Conservation (phyloP, 2,888 invertebrate genomes). For the Plagodis dolabraria region DNA sequence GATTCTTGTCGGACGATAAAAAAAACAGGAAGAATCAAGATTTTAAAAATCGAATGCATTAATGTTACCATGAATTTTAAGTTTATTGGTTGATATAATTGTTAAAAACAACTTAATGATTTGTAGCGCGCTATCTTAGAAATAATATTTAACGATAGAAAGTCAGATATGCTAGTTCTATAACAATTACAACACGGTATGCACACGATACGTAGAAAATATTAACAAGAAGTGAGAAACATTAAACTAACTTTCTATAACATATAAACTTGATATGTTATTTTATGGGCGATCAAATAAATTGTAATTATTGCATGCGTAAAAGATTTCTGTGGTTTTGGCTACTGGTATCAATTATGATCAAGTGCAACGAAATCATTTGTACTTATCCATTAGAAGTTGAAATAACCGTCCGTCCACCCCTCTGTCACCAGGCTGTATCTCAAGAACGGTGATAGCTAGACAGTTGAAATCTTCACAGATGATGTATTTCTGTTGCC, state of each 20-base stretch:
- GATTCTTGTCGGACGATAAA: too few relatives aligned
- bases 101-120: slow-evolving; percentile 3
- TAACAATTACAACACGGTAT: slow-evolving; percentile 10
- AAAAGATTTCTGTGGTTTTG: background rate
- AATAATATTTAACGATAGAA: slow-evolving; percentile 25
- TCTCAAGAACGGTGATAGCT: too few relatives aligned
- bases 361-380: too few relatives aligned
- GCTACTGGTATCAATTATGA: too few relatives aligned
- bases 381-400: too few relatives aligned
- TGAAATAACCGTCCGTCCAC: too few relatives aligned
- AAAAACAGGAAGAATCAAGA: too few relatives aligned
- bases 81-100: background rate
- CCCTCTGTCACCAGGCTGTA: too few relatives aligned
- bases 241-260: slow-evolving; percentile 15
- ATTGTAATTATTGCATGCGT: background rate
- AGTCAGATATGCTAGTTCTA: slow-evolving; percentile 12
- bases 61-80: too few relatives aligned
- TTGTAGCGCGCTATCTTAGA: background rate
- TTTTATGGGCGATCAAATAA: slow-evolving; percentile 16
- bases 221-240: slow-evolving; percentile 16
- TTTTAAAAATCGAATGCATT: too few relatives aligned
- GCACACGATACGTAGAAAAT: slow-evolving; percentile 9
- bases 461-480: too few relatives aligned
- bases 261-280: slow-evolving; percentile 1
- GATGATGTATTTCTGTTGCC: too few relatives aligned